Base-by-base conservation (phyloP, 1,140 invertebrate species). In the Drosophila dunni region DNA sequence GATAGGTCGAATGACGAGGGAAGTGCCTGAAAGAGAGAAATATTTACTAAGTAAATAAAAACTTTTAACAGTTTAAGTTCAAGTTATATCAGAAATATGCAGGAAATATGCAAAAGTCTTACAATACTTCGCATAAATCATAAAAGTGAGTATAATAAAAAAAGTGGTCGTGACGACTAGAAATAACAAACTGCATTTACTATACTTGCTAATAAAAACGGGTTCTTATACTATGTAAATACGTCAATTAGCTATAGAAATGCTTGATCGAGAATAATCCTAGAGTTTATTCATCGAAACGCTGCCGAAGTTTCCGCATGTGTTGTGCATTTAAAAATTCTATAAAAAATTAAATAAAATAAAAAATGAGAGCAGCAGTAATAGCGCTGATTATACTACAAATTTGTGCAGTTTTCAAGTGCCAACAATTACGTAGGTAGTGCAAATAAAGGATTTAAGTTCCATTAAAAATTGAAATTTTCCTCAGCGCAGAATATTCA, bases 221-320 rank as follows among this genome's bases (percentile, higher is more conserved):
- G 58, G 81, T 84, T 84, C 11, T 48, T 36, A 53, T 42, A 45
- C 44, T 48, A 48, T 57, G 45, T 34, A 36, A 62, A 81, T 65
- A 40, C 36, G 10, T 45, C 24, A 40, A 40, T 56, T n/a, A 50
- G 46, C 56, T 54, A 76, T 51, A 48, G 48, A 61, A 50, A 68
- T 42, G 38, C 68, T 63, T 13, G 45, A 29, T 40, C 17, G 58
- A n/a, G 13, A 36, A 9, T 51, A 40, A 29, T 29, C 20, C 9
- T 15, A 17, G 29, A 33, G 36, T 70, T 70, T 66, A 81, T 53
- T 78, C 20, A 38, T 6, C 13, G 13, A 24, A 15, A n/a, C 13
- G 61, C 40, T 29, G 42, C 13, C 38, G 65, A 24, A 36, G 20
- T 29, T 13, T 48, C 13, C 15, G 34, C 50, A 68, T 40, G 42